Conservation (phyloP, 1,140 invertebrate genomes). For the Hyposmocoma kahamanoa region DNA sequence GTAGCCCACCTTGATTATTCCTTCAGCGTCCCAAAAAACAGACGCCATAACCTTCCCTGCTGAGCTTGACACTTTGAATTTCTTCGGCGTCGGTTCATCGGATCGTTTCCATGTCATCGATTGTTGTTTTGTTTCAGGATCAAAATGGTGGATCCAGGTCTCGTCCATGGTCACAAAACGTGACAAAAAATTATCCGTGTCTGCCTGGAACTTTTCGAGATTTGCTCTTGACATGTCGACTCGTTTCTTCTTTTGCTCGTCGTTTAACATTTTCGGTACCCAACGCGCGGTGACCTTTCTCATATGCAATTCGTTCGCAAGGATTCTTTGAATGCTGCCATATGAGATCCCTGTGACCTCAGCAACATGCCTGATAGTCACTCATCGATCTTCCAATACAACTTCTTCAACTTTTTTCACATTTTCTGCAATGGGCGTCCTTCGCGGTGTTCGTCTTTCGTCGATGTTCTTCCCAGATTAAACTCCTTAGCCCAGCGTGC, state of each 20-base stretch:
- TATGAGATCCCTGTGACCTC: too few relatives aligned
- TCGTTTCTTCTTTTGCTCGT: background rate
- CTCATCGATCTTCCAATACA: too few relatives aligned
- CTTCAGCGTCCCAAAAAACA: constrained; percentile 34
- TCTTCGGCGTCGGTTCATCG: constrained; percentile 8
- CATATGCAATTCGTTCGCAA: too few relatives aligned
- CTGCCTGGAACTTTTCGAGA: background rate
- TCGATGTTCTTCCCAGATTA: too few relatives aligned
- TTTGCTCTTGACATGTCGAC: background rate
- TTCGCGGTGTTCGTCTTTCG: too few relatives aligned
- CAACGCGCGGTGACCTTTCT: constrained; percentile 9
- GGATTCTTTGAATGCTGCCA: too few relatives aligned
- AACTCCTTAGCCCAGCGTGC: too few relatives aligned
- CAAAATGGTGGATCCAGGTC: constrained; percentile 5
- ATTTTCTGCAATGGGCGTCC: too few relatives aligned
- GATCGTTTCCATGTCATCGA: constrained; percentile 7
- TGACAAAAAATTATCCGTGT: background rate
- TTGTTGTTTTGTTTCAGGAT: constrained; percentile 9
- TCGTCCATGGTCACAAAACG: constrained; percentile 12
- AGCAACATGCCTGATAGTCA: too few relatives aligned
- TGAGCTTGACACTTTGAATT: constrained; percentile 21
- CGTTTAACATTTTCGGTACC: constrained; percentile 6
- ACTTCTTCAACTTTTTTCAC: too few relatives aligned
- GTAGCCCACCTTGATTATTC: constrained; percentile 10
- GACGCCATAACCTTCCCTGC: constrained; percentile 24